phyloP scores from a whole-genome alignment of 2,113 vertebrate genomes.

The Rhabdornis inornatus region DNA sequence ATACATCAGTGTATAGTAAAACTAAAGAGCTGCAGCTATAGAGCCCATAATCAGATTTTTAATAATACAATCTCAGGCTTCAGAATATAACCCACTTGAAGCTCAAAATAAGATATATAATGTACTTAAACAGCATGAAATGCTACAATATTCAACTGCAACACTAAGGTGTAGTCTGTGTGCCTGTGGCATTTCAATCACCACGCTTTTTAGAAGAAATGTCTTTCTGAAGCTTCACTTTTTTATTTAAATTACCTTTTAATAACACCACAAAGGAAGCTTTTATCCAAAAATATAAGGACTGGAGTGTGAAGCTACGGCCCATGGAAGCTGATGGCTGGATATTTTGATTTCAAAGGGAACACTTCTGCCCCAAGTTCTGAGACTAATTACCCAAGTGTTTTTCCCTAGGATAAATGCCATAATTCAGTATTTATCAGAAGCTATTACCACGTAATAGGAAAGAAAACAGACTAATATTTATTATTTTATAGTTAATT shows the following conservation, averaged over 20 bases:
- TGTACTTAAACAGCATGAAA: neutral
- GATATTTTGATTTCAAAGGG: neutral
- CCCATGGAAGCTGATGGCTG: neutral
- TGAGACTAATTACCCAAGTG: neutral
- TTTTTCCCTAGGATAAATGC: neutral
- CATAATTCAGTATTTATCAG: neutral
- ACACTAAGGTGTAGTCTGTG: neutral
- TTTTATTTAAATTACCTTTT: neutral
- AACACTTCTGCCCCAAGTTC: neutral
- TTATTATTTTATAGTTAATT: neutral
- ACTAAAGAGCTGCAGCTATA: neutral
- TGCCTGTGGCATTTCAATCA: neutral
- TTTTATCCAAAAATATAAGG: neutral
- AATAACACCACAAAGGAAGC: neutral
- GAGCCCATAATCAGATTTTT: neutral
- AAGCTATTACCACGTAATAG: neutral
- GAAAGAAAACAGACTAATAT: neutral
- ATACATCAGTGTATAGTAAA: neutral
- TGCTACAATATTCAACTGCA: neutral
- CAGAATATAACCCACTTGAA: neutral
- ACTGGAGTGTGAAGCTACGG: neutral
- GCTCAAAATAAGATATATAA: neutral
- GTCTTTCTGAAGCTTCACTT: neutral
- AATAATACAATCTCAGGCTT: neutral
- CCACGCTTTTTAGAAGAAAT: neutral